Evolutionary conservation across 2,113 vertebrate species (phyloP).

Genomic region (Willisornis vidua): DNA sequence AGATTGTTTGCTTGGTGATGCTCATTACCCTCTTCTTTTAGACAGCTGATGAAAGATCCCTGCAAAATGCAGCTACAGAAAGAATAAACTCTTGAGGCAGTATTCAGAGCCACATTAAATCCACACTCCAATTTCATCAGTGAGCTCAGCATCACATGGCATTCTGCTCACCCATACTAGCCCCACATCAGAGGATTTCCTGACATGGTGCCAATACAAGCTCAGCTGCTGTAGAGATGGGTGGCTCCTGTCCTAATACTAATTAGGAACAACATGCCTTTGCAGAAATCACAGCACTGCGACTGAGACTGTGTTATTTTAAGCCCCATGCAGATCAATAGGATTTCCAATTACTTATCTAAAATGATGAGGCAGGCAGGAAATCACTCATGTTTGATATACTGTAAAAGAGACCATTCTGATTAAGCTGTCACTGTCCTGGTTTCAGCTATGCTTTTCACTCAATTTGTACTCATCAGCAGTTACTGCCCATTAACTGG

Average conservation of each 20-base stretch:
- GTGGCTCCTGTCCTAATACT: background rate
- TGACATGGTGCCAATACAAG: background rate
- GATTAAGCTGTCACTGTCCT: background rate
- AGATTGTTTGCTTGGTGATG: background rate
- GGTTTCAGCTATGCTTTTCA: conserved; percentile 8
- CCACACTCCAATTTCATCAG: background rate
- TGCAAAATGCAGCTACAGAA: background rate
- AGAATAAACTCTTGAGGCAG: background rate
- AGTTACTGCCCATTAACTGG: background rate
- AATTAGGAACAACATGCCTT: background rate
- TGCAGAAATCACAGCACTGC: conserved; percentile 7
- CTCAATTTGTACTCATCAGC: background rate
- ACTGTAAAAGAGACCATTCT: conserved; percentile 14
- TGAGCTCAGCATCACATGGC: background rate
- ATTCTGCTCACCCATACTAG: background rate
- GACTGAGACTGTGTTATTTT: background rate
- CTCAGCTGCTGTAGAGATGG: background rate
- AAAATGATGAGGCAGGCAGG: background rate
- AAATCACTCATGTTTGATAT: conserved; percentile 37
- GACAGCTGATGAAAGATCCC: background rate
- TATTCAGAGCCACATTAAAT: background rate
- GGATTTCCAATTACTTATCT: conserved; percentile 37
- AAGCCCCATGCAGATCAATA: background rate
- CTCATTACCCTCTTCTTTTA: background rate
- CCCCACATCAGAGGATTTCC: background rate